Base-by-base conservation (phyloP, 1,140 invertebrate genomes). In the Cardiocondyla obscurior region DNA sequence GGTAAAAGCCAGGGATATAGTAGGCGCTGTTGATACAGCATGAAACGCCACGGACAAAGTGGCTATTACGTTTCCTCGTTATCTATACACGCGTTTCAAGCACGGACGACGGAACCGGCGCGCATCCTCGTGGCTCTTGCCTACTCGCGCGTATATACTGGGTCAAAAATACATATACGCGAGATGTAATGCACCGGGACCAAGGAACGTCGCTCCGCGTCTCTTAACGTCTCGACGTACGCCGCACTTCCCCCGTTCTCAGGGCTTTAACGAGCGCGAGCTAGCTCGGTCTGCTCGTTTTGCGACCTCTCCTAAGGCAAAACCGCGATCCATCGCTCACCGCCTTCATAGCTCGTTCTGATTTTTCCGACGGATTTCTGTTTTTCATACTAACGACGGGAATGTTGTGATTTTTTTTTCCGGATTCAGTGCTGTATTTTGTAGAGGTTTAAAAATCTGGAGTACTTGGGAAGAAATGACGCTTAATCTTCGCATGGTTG, bases 11-110 rank as follows among this genome's bases (percentile, higher is more conserved):
- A 42, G 58, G 30, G 22, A 79, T 62, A 70, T 77, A 85, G 53
- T 77, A 85, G 53, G 42, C 83, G 33, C 65, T 65, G 83, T 84
- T 72, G 77, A 64, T 84, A 53, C 46, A 49, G 46, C 58, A 70
- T 44, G 73, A 60, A 72, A 83, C 25, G 33, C 64, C 67, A 57
- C 49, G 64, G 72, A 87, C 85, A 86, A 83, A 87, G 85, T 87
- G 81, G 85, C 85, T 83, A 79, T 87, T 86, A 87, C 73, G 67
- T 79, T 86, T 69, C 46, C 85, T 87, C 85, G 85, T 87, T 87
- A 87, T 79, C 81, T 83, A 58, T 57, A 64, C 46, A 70, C 46
- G 84, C 65, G 82, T 86, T 87, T 87, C 64, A 81, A 86, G 73
- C 83, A 57, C 69, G 62, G 39, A n/a, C n/a, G n/a, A n/a, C n/a